Base-by-base conservation (phyloP, 92 coral and sea anemone genomes). In the Palythoa heliodiscus region DNA sequence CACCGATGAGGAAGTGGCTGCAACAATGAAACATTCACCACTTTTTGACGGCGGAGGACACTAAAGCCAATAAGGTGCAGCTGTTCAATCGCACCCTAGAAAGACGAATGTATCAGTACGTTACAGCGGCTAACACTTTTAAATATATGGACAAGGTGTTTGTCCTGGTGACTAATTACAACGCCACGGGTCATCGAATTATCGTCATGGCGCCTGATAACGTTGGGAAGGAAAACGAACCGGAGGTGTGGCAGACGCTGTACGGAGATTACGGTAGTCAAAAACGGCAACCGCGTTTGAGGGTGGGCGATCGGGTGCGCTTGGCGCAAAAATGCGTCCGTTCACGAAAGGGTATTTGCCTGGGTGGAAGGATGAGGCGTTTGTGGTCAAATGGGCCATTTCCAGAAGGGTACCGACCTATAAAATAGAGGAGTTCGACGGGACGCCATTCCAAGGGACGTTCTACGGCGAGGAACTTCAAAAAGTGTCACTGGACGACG, bases 391-490 rank as follows among this genome's bases (percentile, higher is more conserved):
- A 29, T 2, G 48, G 1, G 8, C 48, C 91, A 89, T 1, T 5
- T 4, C 2, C 75, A 29, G 35, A 1, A 0, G 35, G 35, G 35
- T 29, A 29, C 87, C 13, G 2, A 72, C 88, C 5, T 90, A 87
- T 61, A 90, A 90, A 70, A 8, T 87, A 10, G 64, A 78, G 0
- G 91, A 90, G 48, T 43, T 43, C 6, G 48, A 43, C 48, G 48
- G 48, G 0, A 43, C 48, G 48, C 48, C 48, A 7, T 52, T 72
- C 61, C 89, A 78, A 17, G 93, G 93, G 0, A 83, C 89, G 40
- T 91, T 91, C 61, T 91, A 91, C 35, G 83, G 24, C n/a, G 71
- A 73, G 12, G 87, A 91, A 60, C 53, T 88, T 9, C 93, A 91
- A 43, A 43, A 43, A 43, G 5, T 43, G 48, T 7, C 5, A 0